Percentiles rank a stretch among this genome's conserved stretches.
Evolutionary conservation across 2,797 vertebrate genomes (phyloP).

Genomic region (Aulostomus chinensis): DNA sequence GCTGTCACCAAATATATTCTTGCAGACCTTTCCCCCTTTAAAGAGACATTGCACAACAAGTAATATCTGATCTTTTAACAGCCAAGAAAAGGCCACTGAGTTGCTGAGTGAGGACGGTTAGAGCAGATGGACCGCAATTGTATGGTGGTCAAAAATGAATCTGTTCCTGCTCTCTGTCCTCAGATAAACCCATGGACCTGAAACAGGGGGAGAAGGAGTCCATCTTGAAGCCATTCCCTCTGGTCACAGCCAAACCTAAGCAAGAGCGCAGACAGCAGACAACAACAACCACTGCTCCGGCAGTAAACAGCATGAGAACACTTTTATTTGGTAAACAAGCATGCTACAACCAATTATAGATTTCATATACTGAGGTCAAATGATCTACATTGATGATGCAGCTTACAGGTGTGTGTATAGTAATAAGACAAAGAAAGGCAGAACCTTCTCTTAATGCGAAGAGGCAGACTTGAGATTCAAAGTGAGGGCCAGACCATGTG

Average conservation of each 20-base stretch:
- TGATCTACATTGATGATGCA: background rate
- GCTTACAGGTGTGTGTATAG: conserved; percentile 15
- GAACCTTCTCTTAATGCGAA: conserved; percentile 1
- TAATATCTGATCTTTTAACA: conserved; percentile 45
- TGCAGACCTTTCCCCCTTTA: conserved; percentile 31
- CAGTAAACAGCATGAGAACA: conserved; percentile 65
- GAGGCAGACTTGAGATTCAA: conserved; percentile 4
- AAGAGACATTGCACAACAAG: conserved; percentile 49
- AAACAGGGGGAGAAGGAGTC: conserved; percentile 71
- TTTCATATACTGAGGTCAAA: too few relatives aligned
- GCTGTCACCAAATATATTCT: conserved; percentile 33
- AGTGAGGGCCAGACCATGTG: conserved; percentile 44
- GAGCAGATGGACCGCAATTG: conserved; percentile 74
- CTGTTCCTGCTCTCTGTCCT: conserved; percentile 55
- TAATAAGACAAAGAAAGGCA: background rate
- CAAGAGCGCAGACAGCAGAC: conserved; percentile 62
- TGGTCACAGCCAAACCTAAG: conserved; percentile 75
- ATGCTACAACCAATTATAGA: too few relatives aligned
- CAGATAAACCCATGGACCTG: conserved; percentile 75
- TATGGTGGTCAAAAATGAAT: conserved; percentile 61
- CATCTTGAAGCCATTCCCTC: conserved; percentile 68
- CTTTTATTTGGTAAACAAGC: background rate
- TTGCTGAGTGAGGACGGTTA: conserved; percentile 57
- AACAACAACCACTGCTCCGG: conserved; percentile 61
- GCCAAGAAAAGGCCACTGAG: conserved; percentile 56